A percentile compares a stretch with the other conserved stretches of the same genome.
Evolutionary conservation across 2,888 invertebrate species (phyloP).

Genomic region (Drosophila subquinaria): DNA sequence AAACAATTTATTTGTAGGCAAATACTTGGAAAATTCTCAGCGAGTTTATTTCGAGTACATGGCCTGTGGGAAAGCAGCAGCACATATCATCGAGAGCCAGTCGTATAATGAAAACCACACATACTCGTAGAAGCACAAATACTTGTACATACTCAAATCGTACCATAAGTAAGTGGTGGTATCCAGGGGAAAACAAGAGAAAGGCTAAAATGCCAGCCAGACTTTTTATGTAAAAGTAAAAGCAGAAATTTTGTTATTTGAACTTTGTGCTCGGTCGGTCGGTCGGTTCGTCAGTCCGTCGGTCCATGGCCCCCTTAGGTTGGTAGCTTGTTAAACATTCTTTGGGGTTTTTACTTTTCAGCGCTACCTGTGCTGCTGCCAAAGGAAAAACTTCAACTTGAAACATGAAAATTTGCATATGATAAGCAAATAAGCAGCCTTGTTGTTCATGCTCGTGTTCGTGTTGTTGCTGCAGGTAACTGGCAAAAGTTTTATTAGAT

Average conservation of each 20-base stretch:
- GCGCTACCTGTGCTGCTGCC: conserved; percentile 20
- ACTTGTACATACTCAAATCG: conserved; percentile 1
- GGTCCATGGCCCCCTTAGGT: conserved; percentile 55
- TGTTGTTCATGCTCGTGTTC: conserved; percentile 31
- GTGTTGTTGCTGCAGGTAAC: conserved; percentile 47
- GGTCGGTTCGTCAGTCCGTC: conserved; percentile 6
- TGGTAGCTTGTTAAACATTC: conserved; percentile 82
- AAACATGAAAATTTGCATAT: conserved; percentile 79
- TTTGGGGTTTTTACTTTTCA: conserved; percentile 52
- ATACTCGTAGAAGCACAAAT: conserved; percentile 18
- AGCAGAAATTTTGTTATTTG: conserved; percentile 74
- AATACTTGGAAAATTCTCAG: conserved; percentile 38
- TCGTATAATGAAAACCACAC: conserved; percentile 54
- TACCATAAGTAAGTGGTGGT: not conserved
- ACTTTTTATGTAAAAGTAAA: conserved; percentile 59
- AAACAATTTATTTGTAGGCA: conserved; percentile 35
- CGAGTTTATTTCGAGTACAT: conserved; percentile 37
- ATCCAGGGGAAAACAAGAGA: conserved; percentile 9
- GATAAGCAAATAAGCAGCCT: conserved; percentile 75
- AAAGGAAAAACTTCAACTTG: conserved; percentile 70
- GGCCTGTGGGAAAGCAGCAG: conserved; percentile 23
- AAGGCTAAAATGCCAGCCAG: conserved; percentile 38
- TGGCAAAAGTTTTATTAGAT: conserved; percentile 80
- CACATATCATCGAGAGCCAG: conserved; percentile 20
- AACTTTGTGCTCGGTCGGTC: conserved; percentile 63